These are phyloP conservation scores for Corynorhinus townsendii DNA, from an alignment of 2,113 vertebrate genomes.

Conservation along the genomic window DNA sequence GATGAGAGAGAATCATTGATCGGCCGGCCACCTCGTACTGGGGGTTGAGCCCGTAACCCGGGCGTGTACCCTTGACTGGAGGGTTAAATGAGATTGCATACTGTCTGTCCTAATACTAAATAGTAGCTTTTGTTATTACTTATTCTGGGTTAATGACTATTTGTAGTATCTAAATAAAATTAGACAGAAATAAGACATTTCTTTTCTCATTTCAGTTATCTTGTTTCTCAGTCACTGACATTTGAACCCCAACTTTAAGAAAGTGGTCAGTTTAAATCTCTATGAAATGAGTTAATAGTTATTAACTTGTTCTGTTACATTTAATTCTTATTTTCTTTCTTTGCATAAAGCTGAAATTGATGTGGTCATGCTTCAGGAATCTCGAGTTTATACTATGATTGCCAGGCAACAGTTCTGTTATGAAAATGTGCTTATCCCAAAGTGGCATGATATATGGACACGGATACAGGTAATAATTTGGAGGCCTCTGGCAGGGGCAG, in stretches of 20 bases:
- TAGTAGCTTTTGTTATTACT: neutral
- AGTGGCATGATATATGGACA: slow-evolving; percentile 93
- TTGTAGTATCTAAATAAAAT: slow-evolving; percentile 16
- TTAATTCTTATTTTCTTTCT: slow-evolving; percentile 36
- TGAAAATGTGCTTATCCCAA: slow-evolving; percentile 79
- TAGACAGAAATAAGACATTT: slow-evolving; percentile 9
- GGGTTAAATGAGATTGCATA: neutral
- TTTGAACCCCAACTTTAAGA: slow-evolving; percentile 39
- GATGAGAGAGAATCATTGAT: no score
- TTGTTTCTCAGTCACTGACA: neutral
- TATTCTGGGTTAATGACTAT: neutral
- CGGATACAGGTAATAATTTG: slow-evolving; percentile 85
- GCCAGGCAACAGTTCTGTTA: slow-evolving; percentile 86
- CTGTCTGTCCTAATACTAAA: neutral
- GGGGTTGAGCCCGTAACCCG: no score
- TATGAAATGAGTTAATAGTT: slow-evolving; percentile 26
- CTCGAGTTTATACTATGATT: fast-evolving
- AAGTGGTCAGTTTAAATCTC: slow-evolving; percentile 15
- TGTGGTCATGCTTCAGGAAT: slow-evolving; percentile 80
- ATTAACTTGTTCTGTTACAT: slow-evolving; percentile 5
- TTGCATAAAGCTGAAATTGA: slow-evolving; percentile 44
- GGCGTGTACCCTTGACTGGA: neutral
- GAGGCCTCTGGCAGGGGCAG: neutral
- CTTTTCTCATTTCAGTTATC: neutral
- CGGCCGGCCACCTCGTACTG: no score